Evolutionary conservation across 2,113 vertebrate species (phyloP).

Genomic region (Grallaria varia): DNA sequence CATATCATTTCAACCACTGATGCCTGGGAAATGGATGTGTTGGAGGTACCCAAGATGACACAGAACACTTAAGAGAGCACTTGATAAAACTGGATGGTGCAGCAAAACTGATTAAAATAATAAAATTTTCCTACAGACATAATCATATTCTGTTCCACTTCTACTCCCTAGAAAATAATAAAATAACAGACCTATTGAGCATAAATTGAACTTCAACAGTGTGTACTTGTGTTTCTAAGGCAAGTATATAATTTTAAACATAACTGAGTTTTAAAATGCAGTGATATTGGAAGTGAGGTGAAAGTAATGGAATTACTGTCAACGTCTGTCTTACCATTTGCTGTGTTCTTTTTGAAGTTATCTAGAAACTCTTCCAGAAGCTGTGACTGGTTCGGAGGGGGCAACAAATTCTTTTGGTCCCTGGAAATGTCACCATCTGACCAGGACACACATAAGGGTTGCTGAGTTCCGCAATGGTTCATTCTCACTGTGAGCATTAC

Average conservation of each 20-base stretch:
- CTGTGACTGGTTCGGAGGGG: conserved; percentile 72
- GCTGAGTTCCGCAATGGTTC: conserved; percentile 21
- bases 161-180: background rate
- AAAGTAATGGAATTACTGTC: background rate
- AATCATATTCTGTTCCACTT: background rate
- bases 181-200: background rate
- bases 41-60: background rate
- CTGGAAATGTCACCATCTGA: conserved; percentile 55
- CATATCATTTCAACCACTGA: background rate
- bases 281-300: background rate
- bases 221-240: background rate
- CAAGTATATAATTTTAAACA: background rate
- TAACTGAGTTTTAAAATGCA: background rate
- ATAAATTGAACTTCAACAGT: background rate
- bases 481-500: conserved; percentile 81
- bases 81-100: background rate
- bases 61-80: background rate
- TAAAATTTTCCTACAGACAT: background rate
- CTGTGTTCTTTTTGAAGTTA: conserved; percentile 80
- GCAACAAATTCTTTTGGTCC: conserved; percentile 50
- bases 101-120: background rate
- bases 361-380: conserved; percentile 81
- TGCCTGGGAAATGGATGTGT: background rate
- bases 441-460: conserved; percentile 50
- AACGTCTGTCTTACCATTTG: conserved; percentile 83